Evolutionary conservation across 2,888 invertebrate genomes (phyloP).

Genomic region (Sminthurinus aureus): DNA sequence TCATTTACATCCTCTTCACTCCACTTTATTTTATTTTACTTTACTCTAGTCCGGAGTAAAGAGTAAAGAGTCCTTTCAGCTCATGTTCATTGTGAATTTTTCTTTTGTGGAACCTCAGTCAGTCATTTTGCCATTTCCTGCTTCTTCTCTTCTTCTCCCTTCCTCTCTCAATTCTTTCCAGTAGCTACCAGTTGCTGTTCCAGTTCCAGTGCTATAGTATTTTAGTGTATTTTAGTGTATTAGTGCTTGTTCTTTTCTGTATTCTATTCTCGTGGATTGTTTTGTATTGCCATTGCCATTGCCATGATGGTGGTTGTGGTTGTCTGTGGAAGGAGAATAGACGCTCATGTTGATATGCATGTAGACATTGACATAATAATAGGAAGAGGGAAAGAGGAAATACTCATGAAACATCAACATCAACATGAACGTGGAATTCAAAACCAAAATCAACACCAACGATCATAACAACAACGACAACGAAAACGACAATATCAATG

Average conservation of each 20-base stretch:
- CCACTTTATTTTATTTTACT: not conserved
- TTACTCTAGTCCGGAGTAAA: not conserved
- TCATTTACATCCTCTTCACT: not conserved
- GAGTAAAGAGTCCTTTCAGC: too few species aligned
- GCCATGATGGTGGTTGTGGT: not conserved
- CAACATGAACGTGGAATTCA: too few species aligned
- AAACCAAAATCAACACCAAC: too few species aligned
- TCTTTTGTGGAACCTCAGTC: too few species aligned
- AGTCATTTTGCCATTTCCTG: not conserved
- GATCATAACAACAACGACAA: too few species aligned
- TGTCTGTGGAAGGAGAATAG: not conserved
- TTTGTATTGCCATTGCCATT: constrained; percentile 8
- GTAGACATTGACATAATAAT: too few species aligned
- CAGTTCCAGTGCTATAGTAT: not conserved
- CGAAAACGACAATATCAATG: too few species aligned
- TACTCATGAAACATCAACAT: too few species aligned
- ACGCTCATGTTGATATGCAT: too few species aligned
- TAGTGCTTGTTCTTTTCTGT: not conserved
- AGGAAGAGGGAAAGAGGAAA: too few species aligned
- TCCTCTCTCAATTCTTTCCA: not conserved
- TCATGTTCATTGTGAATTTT: too few species aligned
- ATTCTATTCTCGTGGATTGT: too few species aligned
- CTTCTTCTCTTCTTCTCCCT: not conserved
- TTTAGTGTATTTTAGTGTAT: not conserved
- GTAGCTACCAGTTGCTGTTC: not conserved